Percentiles rank a stretch among this genome's conserved stretches.
Evolutionary conservation across 1,140 invertebrate genomes (phyloP).

Genomic region (Drosophila teissieri): DNA sequence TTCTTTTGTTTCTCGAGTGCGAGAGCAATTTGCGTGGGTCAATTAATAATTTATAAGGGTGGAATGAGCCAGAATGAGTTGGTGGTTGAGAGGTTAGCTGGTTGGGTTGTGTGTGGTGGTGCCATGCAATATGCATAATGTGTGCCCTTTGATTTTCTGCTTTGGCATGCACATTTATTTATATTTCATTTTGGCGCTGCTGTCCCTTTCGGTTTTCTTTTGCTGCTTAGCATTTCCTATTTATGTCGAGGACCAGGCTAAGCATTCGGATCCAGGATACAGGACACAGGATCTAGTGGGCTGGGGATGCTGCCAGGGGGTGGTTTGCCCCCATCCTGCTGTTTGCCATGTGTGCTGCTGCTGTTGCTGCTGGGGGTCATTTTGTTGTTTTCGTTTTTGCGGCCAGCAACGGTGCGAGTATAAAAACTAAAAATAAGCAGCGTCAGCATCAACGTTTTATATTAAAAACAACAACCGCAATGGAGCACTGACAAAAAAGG

Average conservation of each 20-base stretch:
- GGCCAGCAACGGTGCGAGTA: constrained; percentile 56
- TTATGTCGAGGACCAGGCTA: constrained; percentile 65
- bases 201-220: constrained; percentile 49
- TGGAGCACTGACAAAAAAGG: not conserved
- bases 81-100: constrained; percentile 13
- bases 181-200: constrained; percentile 68
- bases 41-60: constrained; percentile 55
- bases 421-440: constrained; percentile 78
- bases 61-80: not conserved
- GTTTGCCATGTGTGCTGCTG: constrained; percentile 12
- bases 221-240: constrained; percentile 66
- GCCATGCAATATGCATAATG: constrained; percentile 77
- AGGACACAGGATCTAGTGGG: constrained; percentile 24
- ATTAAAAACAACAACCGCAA: constrained; percentile 74
- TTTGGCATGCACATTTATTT: constrained; percentile 75
- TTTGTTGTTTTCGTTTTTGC: constrained; percentile 51
- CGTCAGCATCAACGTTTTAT: constrained; percentile 79
- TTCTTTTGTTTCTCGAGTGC: not conserved
- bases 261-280: constrained; percentile 54
- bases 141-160: constrained; percentile 75
- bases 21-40: constrained; percentile 25
- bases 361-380: constrained; percentile 34
- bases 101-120: no score
- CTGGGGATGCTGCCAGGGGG: not conserved
- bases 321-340: not conserved